phyloP scores from a whole-genome alignment of 2,797 vertebrate genomes.

The Amphiprion clarkii region DNA sequence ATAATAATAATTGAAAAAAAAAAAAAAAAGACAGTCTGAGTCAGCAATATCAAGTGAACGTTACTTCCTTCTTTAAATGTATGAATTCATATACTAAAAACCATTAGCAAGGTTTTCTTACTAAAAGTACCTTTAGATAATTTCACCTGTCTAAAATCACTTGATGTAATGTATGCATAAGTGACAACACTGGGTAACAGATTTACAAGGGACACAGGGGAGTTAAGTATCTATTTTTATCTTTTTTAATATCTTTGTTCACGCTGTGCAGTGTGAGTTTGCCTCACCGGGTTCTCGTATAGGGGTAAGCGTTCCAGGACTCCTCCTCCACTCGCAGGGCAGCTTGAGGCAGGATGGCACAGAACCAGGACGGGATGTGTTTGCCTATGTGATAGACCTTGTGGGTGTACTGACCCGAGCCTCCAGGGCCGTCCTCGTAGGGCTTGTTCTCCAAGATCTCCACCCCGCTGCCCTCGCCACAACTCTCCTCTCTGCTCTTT shows the following conservation, averaged over 20 bases:
- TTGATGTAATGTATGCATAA: neutral
- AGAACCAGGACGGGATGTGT: slow-evolving; percentile 99
- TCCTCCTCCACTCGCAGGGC: slow-evolving; percentile 95
- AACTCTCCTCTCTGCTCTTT: slow-evolving; percentile 98
- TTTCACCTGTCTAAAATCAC: slow-evolving; percentile 1
- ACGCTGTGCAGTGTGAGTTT: neutral
- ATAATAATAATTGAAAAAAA: no score
- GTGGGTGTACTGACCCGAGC: slow-evolving; percentile 96
- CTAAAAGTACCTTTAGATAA: neutral
- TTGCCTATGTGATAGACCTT: slow-evolving; percentile 99
- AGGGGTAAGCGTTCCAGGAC: slow-evolving; percentile 97
- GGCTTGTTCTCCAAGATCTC: slow-evolving; percentile 99
- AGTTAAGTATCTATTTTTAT: neutral
- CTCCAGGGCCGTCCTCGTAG: slow-evolving; percentile 94
- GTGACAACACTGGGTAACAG: neutral
- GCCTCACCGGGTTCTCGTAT: slow-evolving; percentile 92
- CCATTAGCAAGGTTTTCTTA: slow-evolving; percentile 11
- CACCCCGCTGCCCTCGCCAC: slow-evolving; percentile 96
- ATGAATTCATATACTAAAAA: slow-evolving; percentile 35
- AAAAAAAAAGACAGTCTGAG: neutral
- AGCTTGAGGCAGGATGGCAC: slow-evolving; percentile 94
- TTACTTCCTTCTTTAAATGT: neutral
- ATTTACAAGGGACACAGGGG: neutral
- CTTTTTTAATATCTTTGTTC: neutral
- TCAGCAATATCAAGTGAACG: slow-evolving; percentile 4